Conservation (phyloP, 92 coral and sea anemone genomes). For the Diadumene lineata region DNA sequence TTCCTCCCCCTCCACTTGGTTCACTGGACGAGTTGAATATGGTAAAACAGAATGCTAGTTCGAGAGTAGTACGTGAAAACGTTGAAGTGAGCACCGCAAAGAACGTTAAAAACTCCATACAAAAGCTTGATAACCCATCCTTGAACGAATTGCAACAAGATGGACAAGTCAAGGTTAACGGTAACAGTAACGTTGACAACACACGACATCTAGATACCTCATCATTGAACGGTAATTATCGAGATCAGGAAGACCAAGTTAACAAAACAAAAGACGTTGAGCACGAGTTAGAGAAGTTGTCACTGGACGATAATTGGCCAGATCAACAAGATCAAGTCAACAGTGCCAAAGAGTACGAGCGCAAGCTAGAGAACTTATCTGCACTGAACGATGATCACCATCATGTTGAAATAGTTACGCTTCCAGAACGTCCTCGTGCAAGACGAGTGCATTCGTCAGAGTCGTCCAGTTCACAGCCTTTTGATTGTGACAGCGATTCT, state of each 20-base stretch:
- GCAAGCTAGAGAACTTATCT: too few relatives aligned
- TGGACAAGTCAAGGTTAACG: too few relatives aligned
- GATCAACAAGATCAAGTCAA: too few relatives aligned
- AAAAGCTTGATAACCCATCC: conserved; percentile 9
- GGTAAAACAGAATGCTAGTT: background rate
- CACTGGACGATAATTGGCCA: too few relatives aligned
- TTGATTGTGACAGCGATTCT: conserved; percentile 9
- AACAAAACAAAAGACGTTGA: too few relatives aligned
- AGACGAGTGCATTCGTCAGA: conserved; percentile 6
- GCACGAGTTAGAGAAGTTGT: too few relatives aligned
- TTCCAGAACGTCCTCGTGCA: background rate
- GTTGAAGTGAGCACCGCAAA: background rate
- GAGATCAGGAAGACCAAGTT: too few relatives aligned
- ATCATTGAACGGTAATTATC: too few relatives aligned
- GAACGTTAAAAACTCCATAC: background rate
- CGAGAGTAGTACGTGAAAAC: background rate
- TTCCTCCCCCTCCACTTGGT: conserved; percentile 74
- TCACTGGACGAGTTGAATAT: conserved; percentile 7
- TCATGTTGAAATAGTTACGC: background rate
- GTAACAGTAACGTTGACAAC: too few relatives aligned
- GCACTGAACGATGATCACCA: background rate
- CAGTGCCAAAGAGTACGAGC: background rate
- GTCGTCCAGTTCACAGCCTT: conserved; percentile 3
- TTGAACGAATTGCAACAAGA: conserved; percentile 1
- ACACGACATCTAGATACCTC: too few relatives aligned